These are phyloP conservation scores for Megaleporinus macrocephalus DNA, from an alignment of 2,113 vertebrate species.

Conservation along the genomic window DNA sequence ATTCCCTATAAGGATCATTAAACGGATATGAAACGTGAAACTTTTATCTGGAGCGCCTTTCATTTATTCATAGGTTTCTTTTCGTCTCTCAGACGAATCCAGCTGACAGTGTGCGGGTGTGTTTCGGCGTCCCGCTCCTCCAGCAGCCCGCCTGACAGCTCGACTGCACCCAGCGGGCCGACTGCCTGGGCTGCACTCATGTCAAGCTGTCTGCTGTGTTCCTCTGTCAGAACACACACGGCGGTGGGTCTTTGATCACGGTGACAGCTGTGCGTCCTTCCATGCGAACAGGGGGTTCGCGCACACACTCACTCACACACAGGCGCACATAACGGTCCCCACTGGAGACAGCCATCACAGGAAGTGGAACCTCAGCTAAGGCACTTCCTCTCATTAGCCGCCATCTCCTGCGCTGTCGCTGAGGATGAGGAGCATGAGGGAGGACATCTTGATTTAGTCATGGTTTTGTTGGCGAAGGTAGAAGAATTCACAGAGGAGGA, in stretches of 20 bases:
- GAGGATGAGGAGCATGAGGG: slow-evolving; percentile 22
- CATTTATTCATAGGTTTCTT: slow-evolving; percentile 9
- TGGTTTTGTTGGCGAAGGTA: neutral
- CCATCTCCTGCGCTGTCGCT: slow-evolving; percentile 18
- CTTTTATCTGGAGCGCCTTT: neutral
- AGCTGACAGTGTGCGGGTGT: neutral
- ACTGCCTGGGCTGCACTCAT: slow-evolving; percentile 31
- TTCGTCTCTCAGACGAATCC: neutral
- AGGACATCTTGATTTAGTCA: slow-evolving; percentile 11
- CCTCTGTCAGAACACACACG: slow-evolving; percentile 35
- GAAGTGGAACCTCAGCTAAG: slow-evolving; percentile 22
- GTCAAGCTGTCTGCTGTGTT: slow-evolving; percentile 49
- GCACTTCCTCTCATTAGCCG: slow-evolving; percentile 40
- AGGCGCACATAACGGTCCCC: neutral
- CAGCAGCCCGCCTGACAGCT: slow-evolving; percentile 36
- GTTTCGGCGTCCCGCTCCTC: slow-evolving; percentile 1
- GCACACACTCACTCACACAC: slow-evolving; percentile 14
- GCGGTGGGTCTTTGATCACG: slow-evolving; percentile 37
- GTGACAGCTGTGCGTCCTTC: slow-evolving; percentile 35
- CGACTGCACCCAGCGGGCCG: slow-evolving; percentile 19
- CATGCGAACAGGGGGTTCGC: neutral
- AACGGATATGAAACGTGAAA: neutral
- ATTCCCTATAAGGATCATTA: neutral
- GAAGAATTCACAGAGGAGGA: neutral
- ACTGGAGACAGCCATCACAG: slow-evolving; percentile 38